A percentile compares a stretch with the other conserved stretches of the same genome.
Conservation (phyloP, 2,888 invertebrate genomes). For the Tinea semifulvella region DNA sequence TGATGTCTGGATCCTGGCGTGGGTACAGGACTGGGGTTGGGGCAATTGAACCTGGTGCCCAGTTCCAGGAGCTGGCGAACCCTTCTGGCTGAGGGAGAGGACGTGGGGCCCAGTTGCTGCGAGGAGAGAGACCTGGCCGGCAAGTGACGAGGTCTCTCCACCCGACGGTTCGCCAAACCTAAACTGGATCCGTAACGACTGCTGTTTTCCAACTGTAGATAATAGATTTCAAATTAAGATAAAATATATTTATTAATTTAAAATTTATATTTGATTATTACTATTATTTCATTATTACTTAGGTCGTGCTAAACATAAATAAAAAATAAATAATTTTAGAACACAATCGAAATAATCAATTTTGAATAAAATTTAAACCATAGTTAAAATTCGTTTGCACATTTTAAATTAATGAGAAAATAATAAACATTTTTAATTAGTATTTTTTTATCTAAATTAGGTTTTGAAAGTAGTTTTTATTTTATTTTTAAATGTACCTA, state of each 20-base stretch:
- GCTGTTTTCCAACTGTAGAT: constrained; percentile 60
- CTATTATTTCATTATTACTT: too few species aligned
- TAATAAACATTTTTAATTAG: too few species aligned
- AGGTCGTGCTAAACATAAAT: too few species aligned
- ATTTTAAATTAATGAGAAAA: too few species aligned
- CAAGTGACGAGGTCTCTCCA: constrained; percentile 62
- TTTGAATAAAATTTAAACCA: too few species aligned
- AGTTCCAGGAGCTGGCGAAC: constrained; percentile 84
- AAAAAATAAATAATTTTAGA: too few species aligned
- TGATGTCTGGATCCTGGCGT: constrained; percentile 83
- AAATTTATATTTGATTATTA: not conserved
- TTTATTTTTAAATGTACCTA: too few species aligned
- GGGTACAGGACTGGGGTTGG: constrained; percentile 77
- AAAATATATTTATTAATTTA: constrained; percentile 8
- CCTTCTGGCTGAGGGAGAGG: constrained; percentile 80
- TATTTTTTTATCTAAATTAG: too few species aligned
- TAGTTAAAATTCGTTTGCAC: too few species aligned
- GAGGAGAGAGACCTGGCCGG: constrained; percentile 81
- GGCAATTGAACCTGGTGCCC: constrained; percentile 65
- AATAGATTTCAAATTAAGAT: not conserved
- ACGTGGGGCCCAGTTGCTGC: constrained; percentile 71
- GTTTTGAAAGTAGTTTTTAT: too few species aligned
- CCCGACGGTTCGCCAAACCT: constrained; percentile 64
- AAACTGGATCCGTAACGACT: constrained; percentile 70
- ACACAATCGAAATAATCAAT: too few species aligned